These are phyloP conservation scores for Elanus axillaris DNA, from an alignment of 2,113 vertebrate species.

Conservation along the genomic window DNA sequence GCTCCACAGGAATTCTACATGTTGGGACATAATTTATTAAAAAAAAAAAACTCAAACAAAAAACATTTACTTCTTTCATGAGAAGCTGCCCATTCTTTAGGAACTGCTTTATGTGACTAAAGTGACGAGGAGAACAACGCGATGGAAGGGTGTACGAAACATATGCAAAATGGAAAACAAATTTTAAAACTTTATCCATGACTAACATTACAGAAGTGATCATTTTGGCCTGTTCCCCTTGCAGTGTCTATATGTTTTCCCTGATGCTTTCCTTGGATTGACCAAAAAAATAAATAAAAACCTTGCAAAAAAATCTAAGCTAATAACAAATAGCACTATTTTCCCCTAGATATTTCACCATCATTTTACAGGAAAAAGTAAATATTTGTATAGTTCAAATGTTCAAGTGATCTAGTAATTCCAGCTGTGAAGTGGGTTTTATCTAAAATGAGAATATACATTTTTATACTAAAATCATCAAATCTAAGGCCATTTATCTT, in stretches of 20 bases:
- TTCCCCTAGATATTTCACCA: background rate
- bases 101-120: background rate
- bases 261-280: background rate
- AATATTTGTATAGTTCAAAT: background rate
- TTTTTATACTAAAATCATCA: background rate
- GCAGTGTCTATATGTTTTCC: background rate
- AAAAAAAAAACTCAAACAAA: background rate
- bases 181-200: background rate
- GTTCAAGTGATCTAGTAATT: background rate
- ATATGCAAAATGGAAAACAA: background rate
- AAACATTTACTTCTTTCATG: background rate
- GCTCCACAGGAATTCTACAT: background rate
- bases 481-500: background rate
- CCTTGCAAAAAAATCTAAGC: background rate
- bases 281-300: background rate
- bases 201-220: background rate
- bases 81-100: background rate
- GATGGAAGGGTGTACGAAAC: background rate
- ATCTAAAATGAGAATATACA: background rate
- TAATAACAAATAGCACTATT: background rate
- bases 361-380: background rate
- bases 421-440: accelerated
- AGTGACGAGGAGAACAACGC: background rate
- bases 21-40: background rate
- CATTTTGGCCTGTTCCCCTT: background rate